These are phyloP conservation scores for Diachasma alloeum DNA, from an alignment of 1,140 invertebrate species.

Conservation along the genomic window DNA sequence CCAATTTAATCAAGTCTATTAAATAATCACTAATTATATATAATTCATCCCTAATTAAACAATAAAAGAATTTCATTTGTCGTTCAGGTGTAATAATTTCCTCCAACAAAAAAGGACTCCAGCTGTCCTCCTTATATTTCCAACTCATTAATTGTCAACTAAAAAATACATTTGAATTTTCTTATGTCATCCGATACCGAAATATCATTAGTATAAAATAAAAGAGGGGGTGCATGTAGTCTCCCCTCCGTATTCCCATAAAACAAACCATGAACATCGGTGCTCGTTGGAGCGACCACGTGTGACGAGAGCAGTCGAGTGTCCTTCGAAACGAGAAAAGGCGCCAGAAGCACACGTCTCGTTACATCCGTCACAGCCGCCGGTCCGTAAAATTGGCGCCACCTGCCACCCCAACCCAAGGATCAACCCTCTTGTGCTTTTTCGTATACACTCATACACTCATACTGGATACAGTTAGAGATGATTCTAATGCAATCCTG, in stretches of 20 bases:
- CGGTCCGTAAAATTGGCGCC: constrained; percentile 66
- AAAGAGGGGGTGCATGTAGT: constrained; percentile 8
- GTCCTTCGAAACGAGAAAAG: constrained; percentile 19
- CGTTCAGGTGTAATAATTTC: background rate
- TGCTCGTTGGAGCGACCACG: constrained; percentile 56
- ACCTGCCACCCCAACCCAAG: constrained; percentile 59
- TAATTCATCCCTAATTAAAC: no score
- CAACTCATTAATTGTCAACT: background rate
- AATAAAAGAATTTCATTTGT: no score
- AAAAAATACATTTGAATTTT: background rate
- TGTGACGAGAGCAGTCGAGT: constrained; percentile 43
- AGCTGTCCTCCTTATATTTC: no score
- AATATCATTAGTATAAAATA: background rate
- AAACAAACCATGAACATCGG: constrained; percentile 52
- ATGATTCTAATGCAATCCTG: constrained; percentile 3
- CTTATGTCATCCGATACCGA: background rate
- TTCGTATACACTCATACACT: background rate
- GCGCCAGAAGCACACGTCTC: constrained; percentile 38
- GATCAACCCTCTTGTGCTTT: constrained; percentile 6
- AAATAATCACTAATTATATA: no score
- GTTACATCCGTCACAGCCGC: constrained; percentile 64
- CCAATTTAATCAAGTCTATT: no score
- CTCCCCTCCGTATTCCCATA: constrained; percentile 43
- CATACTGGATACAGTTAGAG: background rate
- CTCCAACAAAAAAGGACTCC: no score